These are phyloP conservation scores for Drosophila eugracilis DNA, from an alignment of 1,140 invertebrate genomes.

Conservation along the genomic window DNA sequence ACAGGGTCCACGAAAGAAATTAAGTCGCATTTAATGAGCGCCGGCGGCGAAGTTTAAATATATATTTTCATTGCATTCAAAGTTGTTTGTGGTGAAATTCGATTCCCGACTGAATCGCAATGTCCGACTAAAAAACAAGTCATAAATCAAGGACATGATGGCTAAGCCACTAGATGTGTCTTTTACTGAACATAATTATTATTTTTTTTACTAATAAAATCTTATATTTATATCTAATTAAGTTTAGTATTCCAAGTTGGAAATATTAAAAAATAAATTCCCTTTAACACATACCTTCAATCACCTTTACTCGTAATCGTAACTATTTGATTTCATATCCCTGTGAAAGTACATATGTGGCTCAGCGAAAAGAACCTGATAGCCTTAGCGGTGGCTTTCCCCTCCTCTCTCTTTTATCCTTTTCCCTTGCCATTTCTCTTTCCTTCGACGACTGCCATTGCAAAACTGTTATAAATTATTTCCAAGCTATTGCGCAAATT, in stretches of 20 bases:
- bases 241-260: no score
- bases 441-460: constrained; percentile 36
- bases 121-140: no score
- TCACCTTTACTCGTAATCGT: no score
- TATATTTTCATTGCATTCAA: constrained; percentile 14
- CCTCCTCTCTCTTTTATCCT: background rate
- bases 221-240: no score
- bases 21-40: constrained; percentile 76
- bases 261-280: no score
- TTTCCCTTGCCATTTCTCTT: background rate
- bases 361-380: constrained; percentile 16
- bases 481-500: constrained; percentile 77
- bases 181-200: no score
- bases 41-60: constrained; percentile 27
- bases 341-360: constrained; percentile 14
- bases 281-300: background rate
- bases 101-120: background rate
- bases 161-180: no score
- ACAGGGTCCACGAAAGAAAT: constrained; percentile 45
- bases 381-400: constrained; percentile 20
- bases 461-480: constrained; percentile 79
- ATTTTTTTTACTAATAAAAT: no score
- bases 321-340: background rate
- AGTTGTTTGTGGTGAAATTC: background rate
- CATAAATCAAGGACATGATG: no score